phyloP scores from a whole-genome alignment of 2,888 invertebrate species.

The Pristionchus maxplancki region DNA sequence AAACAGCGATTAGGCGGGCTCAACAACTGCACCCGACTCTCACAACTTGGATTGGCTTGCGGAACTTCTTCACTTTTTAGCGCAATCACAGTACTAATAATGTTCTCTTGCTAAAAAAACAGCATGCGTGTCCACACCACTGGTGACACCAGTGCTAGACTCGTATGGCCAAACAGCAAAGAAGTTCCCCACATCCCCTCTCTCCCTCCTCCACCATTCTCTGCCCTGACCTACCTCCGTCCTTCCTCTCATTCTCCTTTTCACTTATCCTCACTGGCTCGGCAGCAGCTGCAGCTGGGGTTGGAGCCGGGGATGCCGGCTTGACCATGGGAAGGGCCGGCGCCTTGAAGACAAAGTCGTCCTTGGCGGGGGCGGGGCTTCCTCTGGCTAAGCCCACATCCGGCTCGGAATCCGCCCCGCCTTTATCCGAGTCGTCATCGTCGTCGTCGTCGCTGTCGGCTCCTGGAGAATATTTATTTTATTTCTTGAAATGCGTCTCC shows the following conservation, averaged over 20 bases:
- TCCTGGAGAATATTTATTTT: no score
- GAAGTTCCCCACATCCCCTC: not conserved
- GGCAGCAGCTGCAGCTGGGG: not conserved
- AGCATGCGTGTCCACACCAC: no score
- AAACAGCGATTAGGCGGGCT: not conserved
- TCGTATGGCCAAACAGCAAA: no score
- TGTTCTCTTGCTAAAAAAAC: no score
- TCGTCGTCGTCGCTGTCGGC: conserved; percentile 40
- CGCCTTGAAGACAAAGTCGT: conserved; percentile 46
- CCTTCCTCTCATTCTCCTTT: conserved; percentile 37
- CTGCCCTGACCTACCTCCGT: not conserved
- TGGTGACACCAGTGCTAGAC: no score
- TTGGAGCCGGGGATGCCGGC: not conserved
- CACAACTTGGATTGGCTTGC: not conserved
- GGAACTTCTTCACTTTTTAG: no score
- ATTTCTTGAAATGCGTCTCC: no score
- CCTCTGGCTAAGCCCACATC: not conserved
- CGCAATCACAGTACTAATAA: no score
- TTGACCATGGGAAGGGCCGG: not conserved
- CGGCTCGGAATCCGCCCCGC: not conserved
- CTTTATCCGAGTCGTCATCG: not conserved
- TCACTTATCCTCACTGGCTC: conserved; percentile 10
- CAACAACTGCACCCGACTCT: no score
- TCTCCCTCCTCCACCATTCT: not conserved
- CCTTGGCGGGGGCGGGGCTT: not conserved